Evolutionary conservation across 1,140 invertebrate genomes (phyloP).

Genomic region (Macrosteles quadrilineatus): DNA sequence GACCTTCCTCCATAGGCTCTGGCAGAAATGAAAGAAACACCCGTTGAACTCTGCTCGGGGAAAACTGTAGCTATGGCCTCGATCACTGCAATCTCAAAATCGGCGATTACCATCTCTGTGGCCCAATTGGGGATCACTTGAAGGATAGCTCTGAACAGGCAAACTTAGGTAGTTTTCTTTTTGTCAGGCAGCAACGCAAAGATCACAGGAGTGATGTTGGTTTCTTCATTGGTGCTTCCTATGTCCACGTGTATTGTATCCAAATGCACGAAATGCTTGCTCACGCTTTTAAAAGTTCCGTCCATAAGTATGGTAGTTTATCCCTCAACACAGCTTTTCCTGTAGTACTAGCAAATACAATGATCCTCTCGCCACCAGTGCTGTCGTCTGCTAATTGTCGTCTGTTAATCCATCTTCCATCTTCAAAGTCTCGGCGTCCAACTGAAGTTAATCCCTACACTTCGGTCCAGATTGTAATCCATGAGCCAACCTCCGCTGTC

Average conservation of each 20-base stretch:
- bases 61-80: neutral
- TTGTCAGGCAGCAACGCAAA: constrained; percentile 7
- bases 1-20: constrained; percentile 27
- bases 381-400: neutral
- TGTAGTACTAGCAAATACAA: neutral
- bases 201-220: neutral
- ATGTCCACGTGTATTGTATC: neutral
- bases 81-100: neutral
- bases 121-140: neutral
- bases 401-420: neutral
- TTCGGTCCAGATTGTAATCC: neutral
- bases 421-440: neutral
- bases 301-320: neutral
- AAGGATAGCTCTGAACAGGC: neutral
- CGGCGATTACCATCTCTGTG: neutral
- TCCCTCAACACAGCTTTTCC: neutral
- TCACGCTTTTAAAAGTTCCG: constrained; percentile 7
- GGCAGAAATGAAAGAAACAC: constrained; percentile 21
- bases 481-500: neutral
- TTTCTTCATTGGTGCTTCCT: neutral
- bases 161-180: neutral
- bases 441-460: too few relatives aligned
- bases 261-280: neutral
- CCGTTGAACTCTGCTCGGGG: neutral
- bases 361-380: neutral